These are phyloP conservation scores for Drosophila littoralis DNA, from an alignment of 1,140 invertebrate species.

Conservation along the genomic window DNA sequence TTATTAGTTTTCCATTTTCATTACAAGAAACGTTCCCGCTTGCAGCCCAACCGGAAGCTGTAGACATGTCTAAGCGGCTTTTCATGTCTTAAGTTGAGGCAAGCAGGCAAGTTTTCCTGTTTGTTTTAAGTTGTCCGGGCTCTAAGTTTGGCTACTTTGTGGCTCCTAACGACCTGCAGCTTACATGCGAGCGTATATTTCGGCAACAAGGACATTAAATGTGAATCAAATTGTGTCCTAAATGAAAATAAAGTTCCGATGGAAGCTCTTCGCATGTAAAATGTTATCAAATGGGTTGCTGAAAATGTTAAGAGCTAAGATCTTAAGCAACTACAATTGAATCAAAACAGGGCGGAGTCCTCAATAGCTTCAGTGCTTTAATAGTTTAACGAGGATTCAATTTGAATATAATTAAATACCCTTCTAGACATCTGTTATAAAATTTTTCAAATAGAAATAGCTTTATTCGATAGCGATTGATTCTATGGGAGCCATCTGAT, in stretches of 20 bases:
- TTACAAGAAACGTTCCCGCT: conserved; percentile 5
- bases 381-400: no score
- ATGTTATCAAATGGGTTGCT: neutral
- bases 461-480: no score
- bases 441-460: no score
- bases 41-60: conserved; percentile 51
- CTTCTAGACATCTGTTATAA: no score
- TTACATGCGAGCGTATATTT: conserved; percentile 34
- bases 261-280: neutral
- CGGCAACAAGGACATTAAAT: conserved; percentile 43
- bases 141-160: conserved; percentile 29
- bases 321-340: no score
- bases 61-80: conserved; percentile 73
- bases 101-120: conserved; percentile 34
- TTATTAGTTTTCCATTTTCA: conserved; percentile 66
- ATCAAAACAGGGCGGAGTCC: no score
- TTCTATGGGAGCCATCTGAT: no score
- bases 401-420: no score
- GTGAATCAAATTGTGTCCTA: conserved; percentile 5
- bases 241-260: conserved; percentile 16
- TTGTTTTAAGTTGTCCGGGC: conserved; percentile 7
- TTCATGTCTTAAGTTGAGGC: conserved; percentile 50
- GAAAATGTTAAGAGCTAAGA: no score
- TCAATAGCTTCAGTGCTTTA: no score
- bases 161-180: conserved; percentile 58